Evolutionary conservation across 2,888 invertebrate species (phyloP).

Genomic region (Oxyteleia sp.): DNA sequence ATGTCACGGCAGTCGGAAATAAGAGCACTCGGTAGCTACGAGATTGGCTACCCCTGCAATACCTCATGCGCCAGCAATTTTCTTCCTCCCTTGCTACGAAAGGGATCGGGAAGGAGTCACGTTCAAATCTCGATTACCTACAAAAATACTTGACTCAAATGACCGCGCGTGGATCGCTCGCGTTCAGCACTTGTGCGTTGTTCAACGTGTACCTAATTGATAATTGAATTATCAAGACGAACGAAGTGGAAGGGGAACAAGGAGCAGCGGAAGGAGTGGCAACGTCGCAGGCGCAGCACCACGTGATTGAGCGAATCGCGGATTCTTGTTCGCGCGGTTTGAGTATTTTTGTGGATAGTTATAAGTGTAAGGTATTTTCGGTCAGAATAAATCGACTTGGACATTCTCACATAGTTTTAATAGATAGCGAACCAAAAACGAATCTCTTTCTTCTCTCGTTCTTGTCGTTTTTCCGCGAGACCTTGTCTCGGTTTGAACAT

Average conservation of each 20-base stretch:
- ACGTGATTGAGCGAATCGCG: no score
- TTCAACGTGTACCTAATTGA: no score
- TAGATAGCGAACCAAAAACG: slow-evolving; percentile 44
- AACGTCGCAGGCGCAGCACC: no score
- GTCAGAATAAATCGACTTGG: slow-evolving; percentile 9
- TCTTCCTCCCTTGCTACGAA: not conserved
- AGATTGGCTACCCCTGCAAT: not conserved
- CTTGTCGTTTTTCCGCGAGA: not conserved
- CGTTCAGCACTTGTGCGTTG: not conserved
- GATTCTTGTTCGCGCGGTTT: slow-evolving; percentile 26
- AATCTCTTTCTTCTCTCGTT: slow-evolving; percentile 65
- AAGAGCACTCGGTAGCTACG: not conserved
- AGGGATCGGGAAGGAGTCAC: not conserved
- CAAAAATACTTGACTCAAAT: slow-evolving; percentile 10
- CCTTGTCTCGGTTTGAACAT: slow-evolving; percentile 7
- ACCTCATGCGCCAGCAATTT: not conserved
- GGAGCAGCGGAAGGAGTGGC: no score
- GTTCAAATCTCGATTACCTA: slow-evolving; percentile 3
- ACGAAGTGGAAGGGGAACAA: no score
- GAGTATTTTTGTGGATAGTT: slow-evolving; percentile 53
- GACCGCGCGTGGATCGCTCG: no score
- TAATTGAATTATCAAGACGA: no score
- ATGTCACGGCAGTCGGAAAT: slow-evolving; percentile 31
- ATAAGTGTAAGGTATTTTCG: not conserved
- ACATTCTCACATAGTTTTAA: slow-evolving; percentile 52